A percentile compares a stretch with the other conserved stretches of the same genome.
phyloP scores from a whole-genome alignment of 2,797 vertebrate species.

The Myotis planiceps region DNA sequence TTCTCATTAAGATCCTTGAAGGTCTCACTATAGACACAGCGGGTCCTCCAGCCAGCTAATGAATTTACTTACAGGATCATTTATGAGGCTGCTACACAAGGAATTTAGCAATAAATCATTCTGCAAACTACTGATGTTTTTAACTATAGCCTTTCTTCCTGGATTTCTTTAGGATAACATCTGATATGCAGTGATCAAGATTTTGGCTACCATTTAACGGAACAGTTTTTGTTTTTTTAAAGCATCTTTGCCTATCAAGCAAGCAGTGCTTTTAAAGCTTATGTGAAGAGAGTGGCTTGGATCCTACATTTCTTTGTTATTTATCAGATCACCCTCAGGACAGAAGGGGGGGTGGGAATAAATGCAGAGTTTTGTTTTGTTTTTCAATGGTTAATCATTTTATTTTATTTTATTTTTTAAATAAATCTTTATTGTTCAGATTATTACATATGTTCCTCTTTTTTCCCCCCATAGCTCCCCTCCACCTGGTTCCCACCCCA shows the following conservation, averaged over 20 bases:
- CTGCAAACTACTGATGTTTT: background rate
- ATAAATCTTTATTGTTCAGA: no score
- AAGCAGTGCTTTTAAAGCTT: background rate
- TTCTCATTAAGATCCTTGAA: no score
- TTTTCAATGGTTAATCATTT: no score
- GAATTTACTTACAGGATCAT: constrained; percentile 27
- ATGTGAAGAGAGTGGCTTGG: background rate
- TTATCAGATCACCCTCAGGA: background rate
- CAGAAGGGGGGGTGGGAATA: background rate
- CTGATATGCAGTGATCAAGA: background rate
- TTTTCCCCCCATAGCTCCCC: no score
- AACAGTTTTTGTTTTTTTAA: background rate
- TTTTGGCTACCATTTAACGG: constrained; percentile 31
- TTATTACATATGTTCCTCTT: no score
- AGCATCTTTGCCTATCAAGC: background rate
- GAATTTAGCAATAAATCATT: background rate
- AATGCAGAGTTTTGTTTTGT: background rate
- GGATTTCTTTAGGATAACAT: background rate
- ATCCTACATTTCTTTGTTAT: background rate
- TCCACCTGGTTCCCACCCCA: no score
- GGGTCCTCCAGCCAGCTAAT: background rate
- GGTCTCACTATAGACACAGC: no score
- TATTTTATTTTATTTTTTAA: no score
- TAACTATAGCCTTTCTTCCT: background rate
- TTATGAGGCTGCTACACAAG: background rate